Evolutionary conservation across 2,113 vertebrate genomes (phyloP).

Genomic region (Panthera tigris): DNA sequence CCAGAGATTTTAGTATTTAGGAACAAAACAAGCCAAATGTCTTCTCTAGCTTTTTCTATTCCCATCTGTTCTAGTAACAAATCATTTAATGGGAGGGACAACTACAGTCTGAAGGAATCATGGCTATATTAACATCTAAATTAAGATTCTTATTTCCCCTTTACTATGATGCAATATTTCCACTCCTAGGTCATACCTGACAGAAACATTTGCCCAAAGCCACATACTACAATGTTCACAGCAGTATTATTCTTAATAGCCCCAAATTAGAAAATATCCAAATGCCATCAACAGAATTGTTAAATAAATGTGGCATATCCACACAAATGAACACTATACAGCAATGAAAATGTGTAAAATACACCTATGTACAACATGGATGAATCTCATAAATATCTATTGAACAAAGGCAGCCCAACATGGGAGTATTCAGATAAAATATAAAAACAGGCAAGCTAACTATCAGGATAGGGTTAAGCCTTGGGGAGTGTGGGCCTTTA

Average conservation of each 20-base stretch:
- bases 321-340: not conserved
- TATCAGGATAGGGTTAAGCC: not conserved
- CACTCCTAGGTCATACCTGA: not conserved
- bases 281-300: not conserved
- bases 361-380: not conserved
- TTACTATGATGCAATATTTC: not conserved
- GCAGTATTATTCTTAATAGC: not conserved
- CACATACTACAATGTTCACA: not conserved
- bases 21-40: not conserved
- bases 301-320: not conserved
- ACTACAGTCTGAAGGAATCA: not conserved
- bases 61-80: not conserved
- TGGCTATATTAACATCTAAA: not conserved
- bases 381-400: not conserved
- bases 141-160: not conserved
- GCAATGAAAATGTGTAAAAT: not conserved
- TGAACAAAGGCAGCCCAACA: not conserved
- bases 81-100: not conserved
- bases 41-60: not conserved
- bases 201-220: not conserved
- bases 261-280: not conserved
- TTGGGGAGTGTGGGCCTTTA: not conserved
- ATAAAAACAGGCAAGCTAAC: not conserved
- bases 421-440: not conserved
- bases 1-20: not conserved